A percentile compares a stretch with the other conserved stretches of the same genome.
Evolutionary conservation across 2,888 invertebrate species (phyloP).

Genomic region (Drosophila testacea): DNA sequence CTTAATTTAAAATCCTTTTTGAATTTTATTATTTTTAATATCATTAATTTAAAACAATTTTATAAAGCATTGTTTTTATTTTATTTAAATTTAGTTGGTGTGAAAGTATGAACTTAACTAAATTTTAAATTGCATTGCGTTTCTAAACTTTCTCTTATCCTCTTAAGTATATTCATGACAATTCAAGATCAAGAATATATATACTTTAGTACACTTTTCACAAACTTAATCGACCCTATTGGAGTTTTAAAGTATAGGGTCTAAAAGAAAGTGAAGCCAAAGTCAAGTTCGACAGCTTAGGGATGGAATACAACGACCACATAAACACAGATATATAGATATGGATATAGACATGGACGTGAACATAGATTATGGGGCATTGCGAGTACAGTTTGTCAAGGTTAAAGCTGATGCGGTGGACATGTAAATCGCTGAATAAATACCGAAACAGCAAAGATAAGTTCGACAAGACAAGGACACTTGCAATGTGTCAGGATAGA

Average conservation of each 20-base stretch:
- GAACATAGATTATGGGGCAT: constrained; percentile 25
- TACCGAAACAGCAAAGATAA: constrained; percentile 1
- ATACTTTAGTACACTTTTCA: too few species aligned
- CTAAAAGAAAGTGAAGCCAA: neutral
- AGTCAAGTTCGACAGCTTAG: constrained; percentile 35
- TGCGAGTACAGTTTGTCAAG: constrained; percentile 9
- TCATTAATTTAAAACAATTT: too few species aligned
- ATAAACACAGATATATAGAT: neutral
- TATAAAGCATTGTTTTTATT: too few species aligned
- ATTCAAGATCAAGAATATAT: too few species aligned
- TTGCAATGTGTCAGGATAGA: neutral
- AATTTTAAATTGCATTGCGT: too few species aligned
- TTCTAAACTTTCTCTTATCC: too few species aligned
- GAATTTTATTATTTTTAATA: too few species aligned
- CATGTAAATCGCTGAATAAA: constrained; percentile 16
- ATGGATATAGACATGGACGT: constrained; percentile 1
- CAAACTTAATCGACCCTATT: neutral
- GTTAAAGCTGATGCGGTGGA: constrained; percentile 13
- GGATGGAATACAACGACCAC: constrained; percentile 13
- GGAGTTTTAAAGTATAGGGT: neutral
- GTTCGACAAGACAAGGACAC: neutral
- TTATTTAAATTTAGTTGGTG: too few species aligned
- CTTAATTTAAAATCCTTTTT: too few species aligned
- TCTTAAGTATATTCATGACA: too few species aligned
- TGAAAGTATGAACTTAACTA: too few species aligned